These are phyloP conservation scores for Xanthorhoe spadicearia DNA, from an alignment of 2,888 invertebrate genomes.

Conservation along the genomic window DNA sequence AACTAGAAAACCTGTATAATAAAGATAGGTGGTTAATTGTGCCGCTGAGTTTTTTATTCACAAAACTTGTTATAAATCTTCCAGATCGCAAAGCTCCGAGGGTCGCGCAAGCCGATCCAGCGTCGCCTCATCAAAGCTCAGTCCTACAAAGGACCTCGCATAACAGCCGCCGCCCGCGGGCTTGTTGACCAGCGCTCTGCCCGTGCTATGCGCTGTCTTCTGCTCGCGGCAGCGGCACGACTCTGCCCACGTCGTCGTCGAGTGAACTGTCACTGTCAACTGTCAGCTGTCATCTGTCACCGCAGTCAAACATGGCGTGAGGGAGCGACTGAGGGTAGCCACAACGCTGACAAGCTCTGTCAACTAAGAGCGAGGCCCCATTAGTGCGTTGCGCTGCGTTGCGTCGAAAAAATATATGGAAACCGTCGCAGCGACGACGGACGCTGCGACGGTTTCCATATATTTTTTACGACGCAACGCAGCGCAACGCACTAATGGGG, in stretches of 20 bases:
- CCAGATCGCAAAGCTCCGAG: conserved; percentile 73
- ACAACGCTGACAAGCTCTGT: no score
- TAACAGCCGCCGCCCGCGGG: conserved; percentile 74
- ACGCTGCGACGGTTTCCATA: no score
- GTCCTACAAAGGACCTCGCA: conserved; percentile 70
- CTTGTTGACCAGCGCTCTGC: conserved; percentile 68
- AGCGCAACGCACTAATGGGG: no score
- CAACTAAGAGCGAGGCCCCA: no score
- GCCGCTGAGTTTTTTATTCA: no score
- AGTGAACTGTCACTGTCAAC: conserved; percentile 45
- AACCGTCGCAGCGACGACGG: no score
- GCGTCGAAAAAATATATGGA: no score
- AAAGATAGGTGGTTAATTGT: no score
- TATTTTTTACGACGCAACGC: no score
- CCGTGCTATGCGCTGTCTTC: conserved; percentile 74
- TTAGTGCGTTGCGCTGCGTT: no score
- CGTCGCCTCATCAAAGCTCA: conserved; percentile 68
- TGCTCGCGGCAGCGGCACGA: conserved; percentile 68
- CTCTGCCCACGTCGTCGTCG: conserved; percentile 60
- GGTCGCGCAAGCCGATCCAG: conserved; percentile 75
- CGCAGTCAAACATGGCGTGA: neutral
- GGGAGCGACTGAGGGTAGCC: no score
- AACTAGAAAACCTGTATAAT: no score
- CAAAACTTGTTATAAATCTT: neutral
- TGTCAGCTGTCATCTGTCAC: conserved; percentile 30